phyloP scores from a whole-genome alignment of 2,888 invertebrate genomes.

The Philhelius pedissequus region DNA sequence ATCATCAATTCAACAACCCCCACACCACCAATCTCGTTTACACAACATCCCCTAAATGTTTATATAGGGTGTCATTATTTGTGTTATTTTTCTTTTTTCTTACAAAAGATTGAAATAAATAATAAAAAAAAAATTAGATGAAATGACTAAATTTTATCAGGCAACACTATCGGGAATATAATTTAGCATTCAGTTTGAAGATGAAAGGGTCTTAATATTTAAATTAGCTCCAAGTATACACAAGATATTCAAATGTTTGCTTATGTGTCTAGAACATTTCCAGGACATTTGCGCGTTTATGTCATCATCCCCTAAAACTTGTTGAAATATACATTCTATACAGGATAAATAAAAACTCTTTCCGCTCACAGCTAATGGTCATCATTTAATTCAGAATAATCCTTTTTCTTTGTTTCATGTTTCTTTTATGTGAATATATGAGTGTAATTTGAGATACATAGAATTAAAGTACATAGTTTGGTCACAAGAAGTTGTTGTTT shows the following conservation, averaged over 20 bases:
- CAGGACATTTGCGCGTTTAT: constrained; percentile 17
- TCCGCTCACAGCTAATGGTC: constrained; percentile 30
- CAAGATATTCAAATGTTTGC: background rate
- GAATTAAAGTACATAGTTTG: background rate
- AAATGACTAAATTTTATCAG: constrained; percentile 20
- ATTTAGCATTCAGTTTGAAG: constrained; percentile 53
- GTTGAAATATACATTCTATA: constrained; percentile 1
- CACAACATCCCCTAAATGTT: background rate
- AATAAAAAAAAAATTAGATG: constrained; percentile 1
- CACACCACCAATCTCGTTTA: background rate
- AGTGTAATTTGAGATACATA: background rate
- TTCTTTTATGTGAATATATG: constrained; percentile 19
- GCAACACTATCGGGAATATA: background rate
- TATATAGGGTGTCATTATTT: background rate
- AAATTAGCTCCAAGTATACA: constrained; percentile 33
- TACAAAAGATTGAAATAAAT: background rate
- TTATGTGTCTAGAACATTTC: constrained; percentile 22
- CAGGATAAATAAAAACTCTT: background rate
- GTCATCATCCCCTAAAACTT: background rate
- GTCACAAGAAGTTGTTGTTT: background rate
- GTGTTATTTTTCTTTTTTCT: background rate
- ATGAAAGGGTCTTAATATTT: constrained; percentile 51
- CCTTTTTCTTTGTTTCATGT: background rate
- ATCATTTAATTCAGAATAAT: constrained; percentile 21
- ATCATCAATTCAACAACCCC: constrained; percentile 19